Base-by-base conservation (phyloP, 2,888 invertebrate genomes). In the Orthosia gracilis region DNA sequence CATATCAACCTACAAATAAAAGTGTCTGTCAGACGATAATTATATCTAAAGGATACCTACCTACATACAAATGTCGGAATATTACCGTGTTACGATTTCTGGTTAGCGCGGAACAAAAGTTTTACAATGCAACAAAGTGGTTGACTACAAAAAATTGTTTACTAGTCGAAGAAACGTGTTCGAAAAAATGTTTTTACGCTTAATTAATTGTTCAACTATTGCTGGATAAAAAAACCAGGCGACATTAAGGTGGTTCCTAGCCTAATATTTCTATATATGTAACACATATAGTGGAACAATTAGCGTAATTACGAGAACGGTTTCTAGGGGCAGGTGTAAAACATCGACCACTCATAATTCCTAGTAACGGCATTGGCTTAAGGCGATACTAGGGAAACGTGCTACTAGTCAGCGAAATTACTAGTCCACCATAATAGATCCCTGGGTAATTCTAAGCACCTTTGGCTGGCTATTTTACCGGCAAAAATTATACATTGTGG, bases 291-390 rank as follows among this genome's bases (percentile, higher is more conserved):
- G 88, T 87, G 86, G 90, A 91, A 94, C 94, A 95, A 96, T 95
- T 95, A 95, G 90, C 84, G 93, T 93, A 95, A 95, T 95, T 95
- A 94, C 90, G 83, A 90, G 91, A 94, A 95, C 95, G 92, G 94
- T 95, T 95, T 91, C 92, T 88, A 91, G 89, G 88, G 91, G 95
- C 96, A 96, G 96, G 96, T 96, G 96, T 92, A 93, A 90, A 90
- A 89, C 90, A 90, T 89, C 91, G 90, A 91, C 90, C 83, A 92
- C 91, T 94, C 93, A 94, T 95, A 94, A 95, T 95, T 94, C 93
- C 92, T 94, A 92, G 94, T 93, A 95, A 95, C 95, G 94, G 95
- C 91, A 93, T 92, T 91, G 91, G 93, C 95, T 95, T 92, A 92
- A 92, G 94, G 95, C 94, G 90, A 91, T 93, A 91, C 92, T 92